Conservation (phyloP, 2,113 vertebrate species). For the Octodon degus region DNA sequence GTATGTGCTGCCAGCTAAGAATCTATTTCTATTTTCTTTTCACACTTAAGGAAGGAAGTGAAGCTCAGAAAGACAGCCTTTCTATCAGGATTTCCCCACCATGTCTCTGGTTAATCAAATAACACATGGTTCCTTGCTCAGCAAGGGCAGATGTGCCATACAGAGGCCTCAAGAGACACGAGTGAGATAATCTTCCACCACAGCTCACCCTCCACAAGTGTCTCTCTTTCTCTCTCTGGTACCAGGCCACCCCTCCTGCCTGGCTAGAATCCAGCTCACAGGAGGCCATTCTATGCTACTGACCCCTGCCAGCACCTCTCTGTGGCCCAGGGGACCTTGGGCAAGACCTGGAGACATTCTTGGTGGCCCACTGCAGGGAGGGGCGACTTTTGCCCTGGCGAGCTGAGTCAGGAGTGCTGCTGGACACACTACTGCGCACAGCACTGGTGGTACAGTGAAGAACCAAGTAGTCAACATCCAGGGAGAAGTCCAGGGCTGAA, state of each 20-base stretch:
- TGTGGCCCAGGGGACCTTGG: not conserved
- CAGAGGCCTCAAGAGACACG: not conserved
- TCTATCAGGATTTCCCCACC: accelerated
- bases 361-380: not conserved
- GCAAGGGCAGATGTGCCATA: accelerated
- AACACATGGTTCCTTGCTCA: not conserved
- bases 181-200: accelerated
- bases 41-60: not conserved
- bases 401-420: not conserved
- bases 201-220: accelerated
- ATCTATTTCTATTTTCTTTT: not conserved
- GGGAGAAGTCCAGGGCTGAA: not conserved
- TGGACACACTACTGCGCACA: accelerated
- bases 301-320: not conserved
- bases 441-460: not conserved
- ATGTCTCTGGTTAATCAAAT: not conserved
- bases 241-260: too few relatives aligned
- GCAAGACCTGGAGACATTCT: not conserved
- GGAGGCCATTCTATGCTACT: not conserved
- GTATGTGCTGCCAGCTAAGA: not conserved
- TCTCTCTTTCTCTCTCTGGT: too few relatives aligned
- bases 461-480: accelerated
- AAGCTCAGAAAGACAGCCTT: too few relatives aligned
- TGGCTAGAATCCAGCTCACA: not conserved
- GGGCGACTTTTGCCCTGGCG: not conserved